Base-by-base conservation (phyloP, 92 coral and sea anemone genomes). In the Epizoanthus rinbou region DNA sequence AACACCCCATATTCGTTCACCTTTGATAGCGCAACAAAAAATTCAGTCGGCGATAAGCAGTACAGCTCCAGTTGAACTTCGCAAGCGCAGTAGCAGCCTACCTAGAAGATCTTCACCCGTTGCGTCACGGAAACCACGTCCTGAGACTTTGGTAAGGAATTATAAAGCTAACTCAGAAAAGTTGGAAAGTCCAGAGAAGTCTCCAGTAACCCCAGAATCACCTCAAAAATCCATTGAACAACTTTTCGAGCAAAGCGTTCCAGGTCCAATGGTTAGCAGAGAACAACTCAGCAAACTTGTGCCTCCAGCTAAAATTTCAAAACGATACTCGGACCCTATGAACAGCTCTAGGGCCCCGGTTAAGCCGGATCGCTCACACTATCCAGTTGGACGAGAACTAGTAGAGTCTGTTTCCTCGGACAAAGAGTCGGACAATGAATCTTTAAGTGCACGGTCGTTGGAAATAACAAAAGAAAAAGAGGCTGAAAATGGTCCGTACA, bases 101-200 rank as follows among this genome's bases (percentile, higher is more conserved):
- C 94, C 98, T 3, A 84, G 87, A 62, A 87, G 98, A 57, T 95
- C 98, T 15, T 95, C 98, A 18, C 98, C 98, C 6, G 91, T 96
- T 11, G n/a, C 89, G 15, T 86, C 94, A 37, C 85, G 96, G 71
- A 91, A 92, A 53, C 57, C 86, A 22, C 73, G 90, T 60, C 91
- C 95, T 14, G 84, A 90, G n/a, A 63, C 69, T n/a, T 75, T 88
- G 43, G 57, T 75, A 71, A 47, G 6, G 31, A 22, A 69, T 52
- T 7, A 69, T 17, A 74, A 65, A 28, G 4, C 53, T 9, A 78
- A 56, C 5, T 81, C 86, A 31, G 91, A 89, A 10, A 58, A 73
- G 15, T 60, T 19, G 22, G 92, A 84, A 6, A 86, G 87, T 81
- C 67, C 80, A 31, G 92, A 87, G n/a, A 69, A 87, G 90, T 80